These are phyloP conservation scores for Malacosoma neustria DNA, from an alignment of 2,888 invertebrate species.

Conservation along the genomic window DNA sequence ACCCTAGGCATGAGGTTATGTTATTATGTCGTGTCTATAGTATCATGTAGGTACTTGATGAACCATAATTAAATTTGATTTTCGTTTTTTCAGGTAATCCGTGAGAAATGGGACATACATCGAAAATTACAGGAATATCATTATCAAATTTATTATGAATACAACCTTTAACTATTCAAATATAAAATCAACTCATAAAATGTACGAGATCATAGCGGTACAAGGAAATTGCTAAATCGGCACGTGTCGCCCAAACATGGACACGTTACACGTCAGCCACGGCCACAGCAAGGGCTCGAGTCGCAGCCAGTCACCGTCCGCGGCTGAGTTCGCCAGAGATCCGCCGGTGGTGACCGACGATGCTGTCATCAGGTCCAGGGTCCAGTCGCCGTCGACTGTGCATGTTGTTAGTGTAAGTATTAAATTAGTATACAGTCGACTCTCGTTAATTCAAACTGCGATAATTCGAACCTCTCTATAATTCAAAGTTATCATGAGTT, in stretches of 20 bases:
- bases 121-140: constrained; percentile 7
- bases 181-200: no score
- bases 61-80: neutral
- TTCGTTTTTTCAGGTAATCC: constrained; percentile 25
- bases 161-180: no score
- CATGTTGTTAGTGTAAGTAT: constrained; percentile 53
- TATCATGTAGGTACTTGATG: no score
- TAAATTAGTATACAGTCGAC: no score
- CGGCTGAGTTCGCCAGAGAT: constrained; percentile 60
- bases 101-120: constrained; percentile 26
- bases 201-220: no score
- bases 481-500: no score
- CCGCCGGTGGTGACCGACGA: constrained; percentile 57
- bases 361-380: constrained; percentile 57
- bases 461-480: no score
- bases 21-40: no score
- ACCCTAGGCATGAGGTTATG: no score
- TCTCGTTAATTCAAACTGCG: no score
- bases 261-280: constrained; percentile 58
- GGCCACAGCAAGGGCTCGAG: constrained; percentile 76
- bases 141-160: constrained; percentile 14
- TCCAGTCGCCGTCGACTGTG: constrained; percentile 57
- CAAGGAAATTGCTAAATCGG: no score
- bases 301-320: constrained; percentile 76
- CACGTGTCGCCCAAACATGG: constrained; percentile 28